Evolutionary conservation across 2,113 vertebrate genomes (phyloP), one percentile per base, ranked within the genome.

Genomic region (Phyllostomus discolor): DNA sequence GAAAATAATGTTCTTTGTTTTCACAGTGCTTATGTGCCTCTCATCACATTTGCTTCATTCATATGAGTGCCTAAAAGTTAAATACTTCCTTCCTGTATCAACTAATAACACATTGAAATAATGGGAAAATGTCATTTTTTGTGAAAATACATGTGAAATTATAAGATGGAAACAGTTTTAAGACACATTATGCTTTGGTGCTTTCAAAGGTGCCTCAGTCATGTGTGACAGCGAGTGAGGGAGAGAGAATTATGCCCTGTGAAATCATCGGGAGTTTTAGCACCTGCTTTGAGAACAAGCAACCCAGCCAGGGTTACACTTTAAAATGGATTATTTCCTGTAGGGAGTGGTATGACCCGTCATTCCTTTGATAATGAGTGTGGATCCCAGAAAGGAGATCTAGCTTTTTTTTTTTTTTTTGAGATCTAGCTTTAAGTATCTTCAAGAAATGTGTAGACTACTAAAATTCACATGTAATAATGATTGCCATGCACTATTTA

Each of bases 221-320:
- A 19, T 57, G 4, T 99, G 98, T 97, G 98, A 99, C 75, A 66
- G 96, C n/a, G 78, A 95, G 0, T 95, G 98, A 15, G 97, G 99
- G 85, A 98, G 95, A 62, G 98, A 99, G 99, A 99, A 93, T 98
- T 54, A 98, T 98, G 43, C 98, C 96, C 94, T 99, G 98, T 97
- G 99, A 99, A 96, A 98, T 99, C 97, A 99, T 99, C 93, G 98
- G 94, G 14, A 98, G 99, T 66, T 75, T 89, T 96, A 81, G 95
- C 97, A 78, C 99, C 99, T 99, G 15, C 43, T 46, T 81, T 88
- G 28, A 48, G n/a, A 80, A 16, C 11, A 79, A 31, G 43, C 5
- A 14, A 35, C 5, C 2, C 0, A 1, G 10, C 14, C 38, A 9
- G 12, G 17, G 38, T 57, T 14, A 75, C 4, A 31, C 10, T 33